Percentiles rank a stretch among this genome's conserved stretches.
Evolutionary conservation across 2,888 invertebrate genomes (phyloP).

Genomic region (Oscheius sp.): DNA sequence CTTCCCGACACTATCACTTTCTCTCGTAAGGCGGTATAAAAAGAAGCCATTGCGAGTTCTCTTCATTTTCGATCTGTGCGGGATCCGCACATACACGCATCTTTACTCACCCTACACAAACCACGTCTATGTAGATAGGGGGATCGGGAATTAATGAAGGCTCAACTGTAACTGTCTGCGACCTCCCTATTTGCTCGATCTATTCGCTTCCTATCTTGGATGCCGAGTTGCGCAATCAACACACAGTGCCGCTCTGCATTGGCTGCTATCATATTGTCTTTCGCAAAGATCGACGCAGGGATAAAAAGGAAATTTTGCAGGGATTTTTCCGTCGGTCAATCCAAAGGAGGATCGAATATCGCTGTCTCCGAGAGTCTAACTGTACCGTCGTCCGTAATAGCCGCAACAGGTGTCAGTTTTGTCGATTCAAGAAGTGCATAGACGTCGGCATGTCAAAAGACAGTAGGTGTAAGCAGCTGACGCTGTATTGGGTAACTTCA

Average conservation of each 20-base stretch:
- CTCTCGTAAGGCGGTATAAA: constrained; percentile 6
- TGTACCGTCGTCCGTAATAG: constrained; percentile 91
- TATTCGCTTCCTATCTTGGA: constrained; percentile 25
- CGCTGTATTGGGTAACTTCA: constrained; percentile 12
- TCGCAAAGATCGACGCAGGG: constrained; percentile 3
- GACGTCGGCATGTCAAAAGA: constrained; percentile 95
- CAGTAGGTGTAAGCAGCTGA: constrained; percentile 77
- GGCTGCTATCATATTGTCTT: constrained; percentile 25
- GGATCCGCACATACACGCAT: constrained; percentile 7
- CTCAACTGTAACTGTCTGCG: constrained; percentile 20
- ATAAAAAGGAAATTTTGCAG: constrained; percentile 73
- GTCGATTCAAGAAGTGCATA: constrained; percentile 94
- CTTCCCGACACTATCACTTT: constrained; percentile 29
- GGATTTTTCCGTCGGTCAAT: constrained; percentile 94
- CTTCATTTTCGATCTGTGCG: constrained; percentile 29
- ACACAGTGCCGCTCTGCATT: constrained; percentile 26
- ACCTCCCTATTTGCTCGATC: constrained; percentile 15
- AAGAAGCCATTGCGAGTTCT: constrained; percentile 29
- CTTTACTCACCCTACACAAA: background rate
- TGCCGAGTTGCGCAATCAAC: constrained; percentile 29
- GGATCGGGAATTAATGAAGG: background rate
- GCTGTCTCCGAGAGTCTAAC: constrained; percentile 91
- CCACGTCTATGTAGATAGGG: background rate
- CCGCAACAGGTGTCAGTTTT: constrained; percentile 93
- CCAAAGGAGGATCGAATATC: constrained; percentile 94